phyloP scores from a whole-genome alignment of 2,113 vertebrate species.

The Chaetura pelagica region DNA sequence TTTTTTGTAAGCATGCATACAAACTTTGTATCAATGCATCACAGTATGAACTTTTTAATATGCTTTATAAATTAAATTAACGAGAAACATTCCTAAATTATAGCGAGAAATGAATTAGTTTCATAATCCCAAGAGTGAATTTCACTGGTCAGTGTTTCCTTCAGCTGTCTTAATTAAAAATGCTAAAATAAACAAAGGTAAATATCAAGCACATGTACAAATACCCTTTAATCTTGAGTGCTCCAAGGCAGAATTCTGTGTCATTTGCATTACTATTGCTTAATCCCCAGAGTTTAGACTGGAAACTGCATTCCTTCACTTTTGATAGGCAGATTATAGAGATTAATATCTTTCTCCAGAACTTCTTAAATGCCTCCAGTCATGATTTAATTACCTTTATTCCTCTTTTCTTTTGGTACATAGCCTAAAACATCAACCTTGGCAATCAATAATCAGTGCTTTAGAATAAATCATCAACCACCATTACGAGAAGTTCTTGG shows the following conservation, averaged over 20 bases:
- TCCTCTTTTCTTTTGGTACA: neutral
- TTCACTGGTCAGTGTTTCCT: neutral
- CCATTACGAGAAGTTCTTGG: conserved; percentile 12
- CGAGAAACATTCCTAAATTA: neutral
- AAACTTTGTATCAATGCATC: neutral
- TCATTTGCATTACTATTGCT: neutral
- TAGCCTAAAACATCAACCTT: conserved; percentile 26
- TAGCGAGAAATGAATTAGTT: neutral
- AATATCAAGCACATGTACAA: neutral
- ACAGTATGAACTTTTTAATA: neutral
- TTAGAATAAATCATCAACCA: conserved; percentile 21
- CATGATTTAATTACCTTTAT: conserved; percentile 53
- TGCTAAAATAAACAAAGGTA: neutral
- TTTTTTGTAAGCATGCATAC: neutral
- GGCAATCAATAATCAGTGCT: conserved; percentile 21
- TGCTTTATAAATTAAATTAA: neutral
- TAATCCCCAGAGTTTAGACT: neutral
- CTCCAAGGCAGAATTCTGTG: neutral
- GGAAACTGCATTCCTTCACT: conserved; percentile 3
- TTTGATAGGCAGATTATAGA: conserved; percentile 38
- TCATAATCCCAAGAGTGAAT: neutral
- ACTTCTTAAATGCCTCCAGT: conserved; percentile 24
- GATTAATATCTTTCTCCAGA: neutral
- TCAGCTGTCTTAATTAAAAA: neutral
- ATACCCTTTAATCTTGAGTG: neutral